Percentiles rank a stretch among this genome's conserved stretches.
phyloP scores from a whole-genome alignment of 1,140 invertebrate species.

The Eciton burchellii region DNA sequence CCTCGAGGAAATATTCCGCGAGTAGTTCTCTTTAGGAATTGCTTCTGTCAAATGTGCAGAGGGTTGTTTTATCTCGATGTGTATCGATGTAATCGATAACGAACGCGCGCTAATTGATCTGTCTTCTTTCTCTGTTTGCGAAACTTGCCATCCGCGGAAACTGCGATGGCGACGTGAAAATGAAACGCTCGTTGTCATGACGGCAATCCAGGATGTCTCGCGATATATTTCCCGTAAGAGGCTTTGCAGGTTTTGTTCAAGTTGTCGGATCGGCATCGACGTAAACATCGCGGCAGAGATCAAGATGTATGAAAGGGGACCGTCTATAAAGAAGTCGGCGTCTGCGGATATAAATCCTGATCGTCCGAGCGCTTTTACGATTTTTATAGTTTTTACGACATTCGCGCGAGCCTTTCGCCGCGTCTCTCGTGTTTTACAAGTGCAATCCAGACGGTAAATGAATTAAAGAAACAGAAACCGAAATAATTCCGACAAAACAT shows the following conservation, averaged over 20 bases:
- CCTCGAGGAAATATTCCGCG: background rate
- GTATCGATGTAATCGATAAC: background rate
- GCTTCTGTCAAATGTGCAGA: background rate
- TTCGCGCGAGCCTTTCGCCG: background rate
- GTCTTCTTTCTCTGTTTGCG: background rate
- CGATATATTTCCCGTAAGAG: constrained; percentile 20
- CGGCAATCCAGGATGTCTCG: background rate
- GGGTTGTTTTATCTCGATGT: no score
- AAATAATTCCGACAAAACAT: constrained; percentile 10
- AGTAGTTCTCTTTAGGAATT: background rate
- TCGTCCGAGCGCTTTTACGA: background rate
- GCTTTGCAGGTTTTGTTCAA: constrained; percentile 3
- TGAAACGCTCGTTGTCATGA: background rate
- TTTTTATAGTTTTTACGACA: background rate
- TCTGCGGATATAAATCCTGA: constrained; percentile 36
- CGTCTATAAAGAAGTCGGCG: constrained; percentile 26
- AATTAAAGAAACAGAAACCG: background rate
- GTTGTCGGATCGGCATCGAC: constrained; percentile 21
- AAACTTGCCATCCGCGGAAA: background rate
- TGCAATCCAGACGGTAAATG: background rate
- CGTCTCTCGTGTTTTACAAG: background rate
- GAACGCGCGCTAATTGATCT: background rate
- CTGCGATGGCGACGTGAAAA: background rate
- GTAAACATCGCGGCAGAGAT: constrained; percentile 16
- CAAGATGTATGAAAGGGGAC: constrained; percentile 30